phyloP scores from a whole-genome alignment of 2,797 vertebrate species.

The Sebastes alutus region DNA sequence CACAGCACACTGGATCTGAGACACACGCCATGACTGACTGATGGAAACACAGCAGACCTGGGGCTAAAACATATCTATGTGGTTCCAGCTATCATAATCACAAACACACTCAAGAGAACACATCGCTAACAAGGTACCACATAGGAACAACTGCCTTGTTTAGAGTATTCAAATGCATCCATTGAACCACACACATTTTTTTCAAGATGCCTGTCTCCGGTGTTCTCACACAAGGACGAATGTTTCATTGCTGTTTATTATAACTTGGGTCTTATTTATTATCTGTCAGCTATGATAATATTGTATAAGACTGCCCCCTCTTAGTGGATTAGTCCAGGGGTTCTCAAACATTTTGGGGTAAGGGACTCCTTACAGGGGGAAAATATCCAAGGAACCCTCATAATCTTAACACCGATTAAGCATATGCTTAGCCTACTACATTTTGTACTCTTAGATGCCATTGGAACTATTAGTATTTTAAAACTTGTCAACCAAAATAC shows the following conservation, averaged over 20 bases:
- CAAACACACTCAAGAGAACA: not conserved
- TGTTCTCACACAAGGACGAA: not conserved
- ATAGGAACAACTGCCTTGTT: not conserved
- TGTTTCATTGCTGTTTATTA: not conserved
- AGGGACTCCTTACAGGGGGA: too few species aligned
- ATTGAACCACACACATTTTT: not conserved
- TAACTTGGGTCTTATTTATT: not conserved
- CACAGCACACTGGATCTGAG: constrained; percentile 13
- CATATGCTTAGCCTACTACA: too few species aligned
- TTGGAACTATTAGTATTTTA: too few species aligned
- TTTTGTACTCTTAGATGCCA: too few species aligned
- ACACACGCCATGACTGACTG: constrained; percentile 1
- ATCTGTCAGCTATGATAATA: not conserved
- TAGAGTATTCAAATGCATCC: not conserved
- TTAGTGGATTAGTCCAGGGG: too few species aligned
- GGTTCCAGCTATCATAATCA: not conserved
- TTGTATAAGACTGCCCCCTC: too few species aligned
- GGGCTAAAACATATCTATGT: not conserved
- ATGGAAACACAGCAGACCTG: not conserved
- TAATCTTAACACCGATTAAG: too few species aligned
- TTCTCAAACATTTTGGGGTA: too few species aligned
- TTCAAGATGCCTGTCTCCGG: not conserved
- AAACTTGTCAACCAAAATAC: too few species aligned
- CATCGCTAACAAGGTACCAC: not conserved
- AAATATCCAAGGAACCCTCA: too few species aligned